Evolutionary conservation across 2,888 invertebrate genomes (phyloP).

Genomic region (Muschampia plurimacula): DNA sequence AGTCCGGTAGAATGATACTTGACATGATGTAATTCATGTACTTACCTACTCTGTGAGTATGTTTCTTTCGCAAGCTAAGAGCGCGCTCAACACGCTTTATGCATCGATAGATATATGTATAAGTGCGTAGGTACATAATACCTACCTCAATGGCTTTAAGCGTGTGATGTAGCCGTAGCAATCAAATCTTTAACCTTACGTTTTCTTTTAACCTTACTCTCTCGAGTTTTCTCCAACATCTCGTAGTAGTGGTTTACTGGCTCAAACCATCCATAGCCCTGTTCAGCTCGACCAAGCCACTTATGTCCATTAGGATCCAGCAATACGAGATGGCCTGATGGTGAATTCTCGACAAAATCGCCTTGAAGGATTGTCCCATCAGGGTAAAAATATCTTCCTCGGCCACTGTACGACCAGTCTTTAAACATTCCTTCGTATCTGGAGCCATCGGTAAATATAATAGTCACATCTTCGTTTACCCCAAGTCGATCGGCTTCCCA

Average conservation of each 20-base stretch:
- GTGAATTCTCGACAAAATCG: constrained; percentile 82
- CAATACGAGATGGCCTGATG: constrained; percentile 69
- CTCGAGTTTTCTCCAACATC: constrained; percentile 60
- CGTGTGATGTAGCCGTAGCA: background rate
- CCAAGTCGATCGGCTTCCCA: constrained; percentile 85
- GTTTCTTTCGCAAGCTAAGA: too few species aligned
- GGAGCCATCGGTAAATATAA: constrained; percentile 77
- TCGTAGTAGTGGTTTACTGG: constrained; percentile 76
- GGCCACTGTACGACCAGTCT: constrained; percentile 77
- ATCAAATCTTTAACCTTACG: constrained; percentile 27
- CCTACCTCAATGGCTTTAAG: too few species aligned
- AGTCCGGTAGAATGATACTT: too few species aligned
- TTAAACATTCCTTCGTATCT: constrained; percentile 79
- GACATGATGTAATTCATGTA: too few species aligned
- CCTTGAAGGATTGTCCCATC: constrained; percentile 77
- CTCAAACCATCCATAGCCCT: constrained; percentile 70
- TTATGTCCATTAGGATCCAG: constrained; percentile 81
- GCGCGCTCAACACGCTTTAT: too few species aligned
- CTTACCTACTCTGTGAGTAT: too few species aligned
- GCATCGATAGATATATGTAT: too few species aligned
- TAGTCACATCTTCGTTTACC: constrained; percentile 59
- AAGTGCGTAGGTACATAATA: too few species aligned
- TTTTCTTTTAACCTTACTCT: constrained; percentile 40
- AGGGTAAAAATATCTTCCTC: constrained; percentile 80
- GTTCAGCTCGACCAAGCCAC: constrained; percentile 81